Percentiles rank a stretch among this genome's conserved stretches.
Evolutionary conservation across 2,888 invertebrate genomes (phyloP).

Genomic region (Lapara coniferarum): DNA sequence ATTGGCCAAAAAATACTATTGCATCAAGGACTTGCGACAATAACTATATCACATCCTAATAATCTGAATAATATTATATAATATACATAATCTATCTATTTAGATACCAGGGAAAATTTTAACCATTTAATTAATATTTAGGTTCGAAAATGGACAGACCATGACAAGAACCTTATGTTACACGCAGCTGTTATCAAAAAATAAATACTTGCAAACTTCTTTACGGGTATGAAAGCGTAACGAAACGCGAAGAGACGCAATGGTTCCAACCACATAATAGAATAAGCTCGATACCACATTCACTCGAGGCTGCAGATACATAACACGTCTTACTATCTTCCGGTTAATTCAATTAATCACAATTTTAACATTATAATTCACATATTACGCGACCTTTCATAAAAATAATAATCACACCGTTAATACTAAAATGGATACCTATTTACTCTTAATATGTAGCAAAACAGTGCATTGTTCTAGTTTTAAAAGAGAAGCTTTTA

Average conservation of each 20-base stretch:
- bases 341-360: constrained; percentile 10
- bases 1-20: too few relatives aligned
- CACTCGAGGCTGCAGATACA: constrained; percentile 29
- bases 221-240: background rate
- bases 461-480: background rate
- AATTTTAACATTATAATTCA: constrained; percentile 14
- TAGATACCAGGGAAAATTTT: too few relatives aligned
- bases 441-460: constrained; percentile 23
- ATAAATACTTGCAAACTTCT: background rate
- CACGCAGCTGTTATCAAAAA: background rate
- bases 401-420: constrained; percentile 29
- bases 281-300: background rate
- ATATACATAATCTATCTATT: too few relatives aligned
- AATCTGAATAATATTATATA: too few relatives aligned
- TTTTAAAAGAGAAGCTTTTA: too few relatives aligned
- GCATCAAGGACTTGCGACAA: too few relatives aligned
- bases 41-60: too few relatives aligned
- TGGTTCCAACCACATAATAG: too few relatives aligned
- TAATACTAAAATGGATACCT: constrained; percentile 29
- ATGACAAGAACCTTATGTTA: background rate
- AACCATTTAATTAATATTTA: too few relatives aligned
- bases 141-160: too few relatives aligned
- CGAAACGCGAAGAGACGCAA: background rate
- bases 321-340: constrained; percentile 22
- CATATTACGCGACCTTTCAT: constrained; percentile 15